These are phyloP conservation scores for Mallateleia sp. DNA, from an alignment of 2,888 invertebrate species.

Conservation along the genomic window DNA sequence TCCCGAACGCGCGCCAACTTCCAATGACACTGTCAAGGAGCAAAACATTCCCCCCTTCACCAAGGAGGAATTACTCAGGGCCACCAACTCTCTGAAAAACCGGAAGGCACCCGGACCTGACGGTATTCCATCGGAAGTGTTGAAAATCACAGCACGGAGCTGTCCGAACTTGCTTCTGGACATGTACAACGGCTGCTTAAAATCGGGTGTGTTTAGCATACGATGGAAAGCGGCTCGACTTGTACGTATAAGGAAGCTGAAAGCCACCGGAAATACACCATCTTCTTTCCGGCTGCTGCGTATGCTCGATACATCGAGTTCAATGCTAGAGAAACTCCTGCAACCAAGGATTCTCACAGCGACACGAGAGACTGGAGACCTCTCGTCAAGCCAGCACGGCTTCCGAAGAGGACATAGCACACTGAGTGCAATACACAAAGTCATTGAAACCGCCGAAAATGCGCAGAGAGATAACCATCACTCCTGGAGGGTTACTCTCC, in stretches of 20 bases:
- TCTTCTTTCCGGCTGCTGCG: conserved; percentile 81
- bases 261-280: conserved; percentile 60
- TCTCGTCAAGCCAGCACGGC: too few species aligned
- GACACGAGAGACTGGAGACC: too few species aligned
- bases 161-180: conserved; percentile 48
- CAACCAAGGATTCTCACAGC: conserved; percentile 70
- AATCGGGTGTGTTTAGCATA: conserved; percentile 58
- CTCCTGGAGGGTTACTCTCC: conserved; percentile 27
- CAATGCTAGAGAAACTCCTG: conserved; percentile 76
- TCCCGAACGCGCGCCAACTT: background rate
- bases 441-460: conserved; percentile 43
- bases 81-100: conserved; percentile 50
- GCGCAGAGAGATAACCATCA: conserved; percentile 45
- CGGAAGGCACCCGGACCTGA: conserved; percentile 79
- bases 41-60: conserved; percentile 46
- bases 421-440: conserved; percentile 60
- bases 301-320: conserved; percentile 66
- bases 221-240: conserved; percentile 72
- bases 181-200: conserved; percentile 61
- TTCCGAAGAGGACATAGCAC: conserved; percentile 73
- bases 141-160: conserved; percentile 61
- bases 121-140: conserved; percentile 76
- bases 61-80: conserved; percentile 59
- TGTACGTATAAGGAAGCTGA: conserved; percentile 33
- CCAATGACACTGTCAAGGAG: background rate